phyloP scores from a whole-genome alignment of 2,113 vertebrate species.

The Galeopterus variegatus region DNA sequence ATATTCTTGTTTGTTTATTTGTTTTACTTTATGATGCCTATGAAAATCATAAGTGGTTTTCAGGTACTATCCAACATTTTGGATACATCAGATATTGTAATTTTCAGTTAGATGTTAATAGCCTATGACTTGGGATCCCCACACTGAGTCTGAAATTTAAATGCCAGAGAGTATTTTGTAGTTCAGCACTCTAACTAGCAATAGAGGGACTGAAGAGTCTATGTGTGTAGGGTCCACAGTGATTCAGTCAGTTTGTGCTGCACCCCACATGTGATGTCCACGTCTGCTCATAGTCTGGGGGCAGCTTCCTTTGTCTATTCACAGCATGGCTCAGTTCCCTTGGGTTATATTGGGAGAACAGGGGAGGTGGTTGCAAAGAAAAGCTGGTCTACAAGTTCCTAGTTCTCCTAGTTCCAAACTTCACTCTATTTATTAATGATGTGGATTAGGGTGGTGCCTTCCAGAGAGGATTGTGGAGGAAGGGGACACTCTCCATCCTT shows the following conservation, averaged over 20 bases:
- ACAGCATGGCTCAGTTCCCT: background rate
- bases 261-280: background rate
- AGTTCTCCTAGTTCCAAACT: background rate
- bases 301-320: no score
- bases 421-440: background rate
- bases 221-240: background rate
- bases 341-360: background rate
- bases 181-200: background rate
- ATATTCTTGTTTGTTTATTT: background rate
- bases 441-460: background rate
- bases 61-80: background rate
- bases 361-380: background rate
- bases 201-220: background rate
- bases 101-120: background rate
- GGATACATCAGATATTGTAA: background rate
- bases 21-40: background rate
- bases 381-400: background rate
- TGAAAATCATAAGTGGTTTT: background rate
- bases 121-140: background rate
- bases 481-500: background rate
- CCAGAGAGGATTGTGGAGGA: background rate
- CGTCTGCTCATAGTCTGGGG: background rate
- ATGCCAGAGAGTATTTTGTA: background rate
- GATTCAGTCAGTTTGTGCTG: background rate
- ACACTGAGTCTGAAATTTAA: background rate